Evolutionary conservation across 2,797 vertebrate genomes (phyloP).

Genomic region (Trachurus trachurus): DNA sequence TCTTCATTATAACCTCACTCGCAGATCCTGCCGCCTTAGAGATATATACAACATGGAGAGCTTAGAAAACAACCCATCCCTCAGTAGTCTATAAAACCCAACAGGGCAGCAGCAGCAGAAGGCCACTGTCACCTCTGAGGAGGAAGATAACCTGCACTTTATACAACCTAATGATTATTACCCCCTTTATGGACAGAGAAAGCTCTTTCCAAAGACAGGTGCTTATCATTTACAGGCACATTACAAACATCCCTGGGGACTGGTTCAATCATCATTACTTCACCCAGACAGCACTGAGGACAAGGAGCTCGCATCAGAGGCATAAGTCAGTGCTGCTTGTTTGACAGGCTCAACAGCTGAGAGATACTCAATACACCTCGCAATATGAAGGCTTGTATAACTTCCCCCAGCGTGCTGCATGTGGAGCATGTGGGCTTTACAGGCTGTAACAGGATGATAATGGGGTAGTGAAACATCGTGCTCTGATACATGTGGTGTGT

Average conservation of each 20-base stretch:
- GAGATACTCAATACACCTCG: conserved; percentile 3
- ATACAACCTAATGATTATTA: conserved; percentile 57
- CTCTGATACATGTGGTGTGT: conserved; percentile 37
- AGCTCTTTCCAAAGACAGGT: conserved; percentile 48
- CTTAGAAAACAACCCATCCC: conserved; percentile 6
- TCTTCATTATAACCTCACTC: not conserved
- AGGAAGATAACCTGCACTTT: conserved; percentile 34
- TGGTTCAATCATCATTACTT: conserved; percentile 48
- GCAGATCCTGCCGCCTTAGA: conserved; percentile 16
- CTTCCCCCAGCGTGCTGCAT: conserved; percentile 10
- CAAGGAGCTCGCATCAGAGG: conserved; percentile 7
- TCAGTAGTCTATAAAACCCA: conserved; percentile 26
- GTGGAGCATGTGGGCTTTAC: conserved; percentile 30
- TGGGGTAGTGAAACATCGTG: conserved; percentile 24
- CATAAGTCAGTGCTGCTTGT: conserved; percentile 14
- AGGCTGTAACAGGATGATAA: conserved; percentile 32
- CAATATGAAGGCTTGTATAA: conserved; percentile 19
- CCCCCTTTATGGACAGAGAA: conserved; percentile 47
- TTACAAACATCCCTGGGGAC: conserved; percentile 54
- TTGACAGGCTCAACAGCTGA: conserved; percentile 40
- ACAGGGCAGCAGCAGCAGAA: conserved; percentile 34
- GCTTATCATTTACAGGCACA: conserved; percentile 64
- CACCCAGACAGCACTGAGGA: conserved; percentile 24
- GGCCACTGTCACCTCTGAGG: conserved; percentile 42
- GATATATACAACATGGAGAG: conserved; percentile 13